These are phyloP conservation scores for Anniella stebbinsi DNA, from an alignment of 2,797 vertebrate species.

Conservation along the genomic window DNA sequence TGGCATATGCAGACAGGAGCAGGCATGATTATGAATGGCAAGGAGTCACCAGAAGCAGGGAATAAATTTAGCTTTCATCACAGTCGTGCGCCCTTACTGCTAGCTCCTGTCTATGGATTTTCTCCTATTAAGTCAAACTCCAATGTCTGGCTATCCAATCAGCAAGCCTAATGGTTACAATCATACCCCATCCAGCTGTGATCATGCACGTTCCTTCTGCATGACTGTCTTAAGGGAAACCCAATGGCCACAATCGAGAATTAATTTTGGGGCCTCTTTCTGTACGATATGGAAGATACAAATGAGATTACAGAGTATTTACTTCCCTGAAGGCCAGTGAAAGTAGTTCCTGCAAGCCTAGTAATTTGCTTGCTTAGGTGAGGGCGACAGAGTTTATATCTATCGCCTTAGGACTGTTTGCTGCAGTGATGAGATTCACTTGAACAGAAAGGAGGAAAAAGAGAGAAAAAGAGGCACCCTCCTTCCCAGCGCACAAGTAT, in stretches of 20 bases:
- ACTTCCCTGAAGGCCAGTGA: not conserved
- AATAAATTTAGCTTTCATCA: not conserved
- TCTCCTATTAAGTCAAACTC: not conserved
- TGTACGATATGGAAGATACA: not conserved
- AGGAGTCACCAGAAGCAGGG: too few species aligned
- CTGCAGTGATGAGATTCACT: not conserved
- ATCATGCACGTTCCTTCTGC: not conserved
- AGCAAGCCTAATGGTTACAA: not conserved
- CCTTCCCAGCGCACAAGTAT: too few species aligned
- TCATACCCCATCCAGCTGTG: not conserved
- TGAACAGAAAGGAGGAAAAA: too few species aligned
- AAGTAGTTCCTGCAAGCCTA: not conserved
- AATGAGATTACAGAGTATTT: too few species aligned
- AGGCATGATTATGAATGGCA: too few species aligned
- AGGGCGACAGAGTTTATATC: not conserved
- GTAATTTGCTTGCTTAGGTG: not conserved
- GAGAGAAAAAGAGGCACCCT: too few species aligned
- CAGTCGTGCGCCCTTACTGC: not conserved
- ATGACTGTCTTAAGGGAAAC: not conserved
- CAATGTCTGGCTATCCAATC: not conserved
- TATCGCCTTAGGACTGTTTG: not conserved
- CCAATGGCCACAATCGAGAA: not conserved
- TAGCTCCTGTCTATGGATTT: not conserved
- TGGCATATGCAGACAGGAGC: too few species aligned
- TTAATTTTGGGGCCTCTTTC: not conserved